Base-by-base conservation (phyloP, 2,888 invertebrate genomes). In the Lasioglossum figueresi region DNA sequence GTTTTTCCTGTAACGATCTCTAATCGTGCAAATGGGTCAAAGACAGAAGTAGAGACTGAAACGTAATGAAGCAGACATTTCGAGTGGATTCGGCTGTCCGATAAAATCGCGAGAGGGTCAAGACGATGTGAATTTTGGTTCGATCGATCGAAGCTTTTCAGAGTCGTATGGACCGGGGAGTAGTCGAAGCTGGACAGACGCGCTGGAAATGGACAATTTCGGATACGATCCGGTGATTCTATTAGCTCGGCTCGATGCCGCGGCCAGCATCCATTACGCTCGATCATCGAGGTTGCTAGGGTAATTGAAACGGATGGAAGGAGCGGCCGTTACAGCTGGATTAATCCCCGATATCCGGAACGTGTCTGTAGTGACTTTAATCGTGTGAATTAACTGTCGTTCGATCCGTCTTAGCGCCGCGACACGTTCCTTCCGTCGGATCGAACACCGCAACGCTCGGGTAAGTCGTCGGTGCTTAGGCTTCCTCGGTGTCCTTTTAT, bases 261-360 rank as follows among this genome's bases (percentile, higher is more conserved):
- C 80, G 82, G 68, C 77, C 79, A 82, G 72, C 82, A 81, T 85
- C 84, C 82, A 85, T 89, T 89, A 85, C 73, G 70, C 31, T 27
- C 80, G 40, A 74, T 72, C 74, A 43, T 80, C 80, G 82, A 16
- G 81, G 56, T 37, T 84, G 84, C 80, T 81, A 59, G 86, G 79
- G 86, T 86, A 89, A 89, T 89, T 88, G 89, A 88, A 89, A 89
- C 74, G 73, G 80, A 72, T 59, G 80, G 80, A 86, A 82, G 84
- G 77, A 80, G 71, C 59, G 78, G 79, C 68, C 83, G 78, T 75
- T 68, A 80, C 76, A 83, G 72, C 52, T 76, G 72, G 80, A 71
- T 88, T 81, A 63, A 79, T 79, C 77, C 77, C 40, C 70, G 63
- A 71, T 76, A 45, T 63, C 48, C 68, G 14, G 27, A 31, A 72